A percentile compares a stretch with the other conserved stretches of the same genome.
Conservation (phyloP, 2,113 vertebrate genomes). For the Beaufortia kweichowensis region DNA sequence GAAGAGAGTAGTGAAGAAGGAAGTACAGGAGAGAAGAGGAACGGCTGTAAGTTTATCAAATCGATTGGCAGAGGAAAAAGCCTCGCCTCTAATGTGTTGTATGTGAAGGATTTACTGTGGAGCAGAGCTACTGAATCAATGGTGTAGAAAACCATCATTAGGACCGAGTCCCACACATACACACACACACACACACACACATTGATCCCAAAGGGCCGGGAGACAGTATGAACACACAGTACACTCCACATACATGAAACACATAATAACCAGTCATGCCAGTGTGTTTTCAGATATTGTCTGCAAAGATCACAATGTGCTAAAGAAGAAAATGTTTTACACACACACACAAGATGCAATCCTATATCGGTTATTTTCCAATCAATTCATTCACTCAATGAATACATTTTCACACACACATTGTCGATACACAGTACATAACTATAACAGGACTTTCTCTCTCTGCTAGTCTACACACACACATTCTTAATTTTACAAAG, state of each 20-base stretch:
- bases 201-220: conserved; percentile 28
- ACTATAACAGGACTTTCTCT: not conserved
- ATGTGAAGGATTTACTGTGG: conserved; percentile 79
- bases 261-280: not conserved
- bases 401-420: conserved; percentile 26
- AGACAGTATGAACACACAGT: conserved; percentile 12
- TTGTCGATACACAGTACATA: not conserved
- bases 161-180: conserved; percentile 61
- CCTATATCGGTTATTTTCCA: not conserved
- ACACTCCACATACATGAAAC: not conserved
- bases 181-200: conserved; percentile 41
- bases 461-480: not conserved
- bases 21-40: conserved; percentile 52
- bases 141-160: conserved; percentile 80
- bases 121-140: conserved; percentile 75
- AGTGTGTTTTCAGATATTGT: not conserved
- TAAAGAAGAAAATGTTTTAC: not conserved
- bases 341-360: not conserved
- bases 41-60: conserved; percentile 72
- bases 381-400: not conserved
- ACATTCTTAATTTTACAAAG: conserved; percentile 27
- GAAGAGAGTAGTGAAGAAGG: conserved; percentile 33
- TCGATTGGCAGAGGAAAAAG: conserved; percentile 74
- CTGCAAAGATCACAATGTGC: too few species aligned
- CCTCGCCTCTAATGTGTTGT: conserved; percentile 76